These are phyloP conservation scores for Pseudopleuronectes americanus DNA, from an alignment of 2,797 vertebrate species.

Conservation along the genomic window DNA sequence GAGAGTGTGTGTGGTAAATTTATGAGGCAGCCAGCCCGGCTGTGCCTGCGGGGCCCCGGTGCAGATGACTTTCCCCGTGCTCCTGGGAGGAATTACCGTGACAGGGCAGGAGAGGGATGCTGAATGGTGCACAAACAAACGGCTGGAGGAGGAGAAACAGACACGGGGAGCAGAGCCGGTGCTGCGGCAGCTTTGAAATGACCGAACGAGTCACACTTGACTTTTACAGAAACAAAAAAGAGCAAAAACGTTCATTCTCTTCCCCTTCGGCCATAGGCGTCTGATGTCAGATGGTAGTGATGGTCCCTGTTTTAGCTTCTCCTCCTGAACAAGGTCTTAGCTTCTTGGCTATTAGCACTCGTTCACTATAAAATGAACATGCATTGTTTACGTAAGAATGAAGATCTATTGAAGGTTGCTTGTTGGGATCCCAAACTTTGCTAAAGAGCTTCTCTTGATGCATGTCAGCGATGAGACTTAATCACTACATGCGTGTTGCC, in stretches of 20 bases:
- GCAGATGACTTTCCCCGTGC: slow-evolving; percentile 67
- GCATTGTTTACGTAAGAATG: no score
- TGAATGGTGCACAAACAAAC: slow-evolving; percentile 62
- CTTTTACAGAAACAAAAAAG: background rate
- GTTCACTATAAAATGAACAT: no score
- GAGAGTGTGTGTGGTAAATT: slow-evolving; percentile 60
- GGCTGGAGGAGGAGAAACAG: slow-evolving; percentile 30
- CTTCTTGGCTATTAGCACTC: no score
- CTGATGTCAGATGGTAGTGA: background rate
- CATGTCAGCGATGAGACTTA: no score
- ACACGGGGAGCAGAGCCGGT: background rate
- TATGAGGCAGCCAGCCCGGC: slow-evolving; percentile 61
- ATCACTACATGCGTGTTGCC: no score
- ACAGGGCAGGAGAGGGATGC: slow-evolving; percentile 60
- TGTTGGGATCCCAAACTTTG: no score
- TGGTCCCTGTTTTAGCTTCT: no score
- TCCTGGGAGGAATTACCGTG: slow-evolving; percentile 67
- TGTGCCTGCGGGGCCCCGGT: slow-evolving; percentile 58
- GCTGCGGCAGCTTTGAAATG: slow-evolving; percentile 5
- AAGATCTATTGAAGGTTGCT: no score
- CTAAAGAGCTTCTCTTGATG: no score
- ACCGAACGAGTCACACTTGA: slow-evolving; percentile 23
- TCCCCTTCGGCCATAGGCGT: background rate
- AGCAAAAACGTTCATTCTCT: background rate
- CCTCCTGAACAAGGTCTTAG: no score